Base-by-base conservation (phyloP, 2,113 vertebrate genomes). In the Mirza zaza region DNA sequence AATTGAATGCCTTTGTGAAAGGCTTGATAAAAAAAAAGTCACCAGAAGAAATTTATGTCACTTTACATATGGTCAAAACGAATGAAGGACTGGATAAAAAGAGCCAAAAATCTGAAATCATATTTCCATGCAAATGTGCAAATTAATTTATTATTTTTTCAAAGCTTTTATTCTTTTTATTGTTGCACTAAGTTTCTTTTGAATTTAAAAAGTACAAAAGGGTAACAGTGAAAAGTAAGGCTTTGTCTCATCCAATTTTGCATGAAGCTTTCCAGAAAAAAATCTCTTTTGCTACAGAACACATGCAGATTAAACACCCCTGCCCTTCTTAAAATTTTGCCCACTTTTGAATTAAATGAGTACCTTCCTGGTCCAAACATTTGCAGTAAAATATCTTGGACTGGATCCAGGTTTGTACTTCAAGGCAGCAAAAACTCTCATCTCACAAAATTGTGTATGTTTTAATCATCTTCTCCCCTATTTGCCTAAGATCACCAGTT, bases 1-100 rank as follows among this genome's bases (percentile, higher is more conserved):
- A 90, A 23, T 20, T 70, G 25, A 94, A 55, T 57, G 65, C 21
- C 25, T 96, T 70, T 94, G 75, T 77, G n/a, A 95, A 86, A 76
- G 81, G 67, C 34, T 27, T 90, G 57, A 70, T 63, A 94, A 91
- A 65, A 48, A 48, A 12, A 79, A 70, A 82, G 59, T 29, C 12
- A 87, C 27, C 20, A 82, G 20, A 90, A 90, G 42, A 71, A 90
- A 95, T 1, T 57, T 17, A 57, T 81, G 25, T 65, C 55, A 79
- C 84, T 65, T 65, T 84, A 65, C 8, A 59, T 52, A 21, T 17
- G 32, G 80, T 89, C 42, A 76, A 80, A 83, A 84, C 27, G 48
- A 94, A 80, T 36, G 17, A 75, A 77, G 84, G 83, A 27, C 42
- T 57, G 25, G 23, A 67, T 86, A 77, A 90, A 57, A 88, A 14